Evolutionary conservation across 64 coral and sea anemone species (phyloP).

Genomic region (Orbicella faveolata): DNA sequence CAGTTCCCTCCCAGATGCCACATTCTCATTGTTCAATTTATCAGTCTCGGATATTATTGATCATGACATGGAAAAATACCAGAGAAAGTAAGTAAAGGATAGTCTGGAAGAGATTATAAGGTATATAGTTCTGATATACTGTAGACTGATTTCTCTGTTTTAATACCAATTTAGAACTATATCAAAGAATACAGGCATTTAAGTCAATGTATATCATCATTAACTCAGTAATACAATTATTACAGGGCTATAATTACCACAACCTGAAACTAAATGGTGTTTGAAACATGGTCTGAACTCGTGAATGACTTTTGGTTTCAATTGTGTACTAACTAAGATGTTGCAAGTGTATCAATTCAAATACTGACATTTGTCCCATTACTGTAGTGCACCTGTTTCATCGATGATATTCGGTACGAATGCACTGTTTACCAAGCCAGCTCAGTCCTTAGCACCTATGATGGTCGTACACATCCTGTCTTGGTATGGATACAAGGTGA

Average conservation of each 20-base stretch:
- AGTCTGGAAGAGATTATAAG: no score
- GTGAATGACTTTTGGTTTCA: no score
- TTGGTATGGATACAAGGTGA: conserved; percentile 91
- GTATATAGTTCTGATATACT: no score
- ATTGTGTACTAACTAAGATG: not conserved
- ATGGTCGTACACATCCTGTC: conserved; percentile 76
- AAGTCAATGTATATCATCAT: no score
- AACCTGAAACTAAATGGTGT: no score
- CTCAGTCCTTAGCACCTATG: conserved; percentile 93
- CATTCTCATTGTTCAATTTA: conserved; percentile 88
- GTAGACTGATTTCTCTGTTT: no score
- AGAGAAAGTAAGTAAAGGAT: conserved; percentile 78
- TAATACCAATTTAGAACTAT: no score
- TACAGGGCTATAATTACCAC: no score
- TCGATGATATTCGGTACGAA: conserved; percentile 99
- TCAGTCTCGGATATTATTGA: conserved; percentile 93
- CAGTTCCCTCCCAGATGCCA: conserved; percentile 75
- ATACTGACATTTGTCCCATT: not conserved
- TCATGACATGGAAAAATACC: conserved; percentile 82
- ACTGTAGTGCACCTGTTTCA: conserved; percentile 79
- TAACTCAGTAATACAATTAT: no score
- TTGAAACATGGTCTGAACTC: no score
- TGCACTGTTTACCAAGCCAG: conserved; percentile 95
- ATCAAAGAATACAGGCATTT: no score
- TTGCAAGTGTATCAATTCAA: not conserved